Evolutionary conservation across 2,797 vertebrate genomes (phyloP), one percentile per base, ranked within the genome.

Genomic region (Nyctalus aviator): DNA sequence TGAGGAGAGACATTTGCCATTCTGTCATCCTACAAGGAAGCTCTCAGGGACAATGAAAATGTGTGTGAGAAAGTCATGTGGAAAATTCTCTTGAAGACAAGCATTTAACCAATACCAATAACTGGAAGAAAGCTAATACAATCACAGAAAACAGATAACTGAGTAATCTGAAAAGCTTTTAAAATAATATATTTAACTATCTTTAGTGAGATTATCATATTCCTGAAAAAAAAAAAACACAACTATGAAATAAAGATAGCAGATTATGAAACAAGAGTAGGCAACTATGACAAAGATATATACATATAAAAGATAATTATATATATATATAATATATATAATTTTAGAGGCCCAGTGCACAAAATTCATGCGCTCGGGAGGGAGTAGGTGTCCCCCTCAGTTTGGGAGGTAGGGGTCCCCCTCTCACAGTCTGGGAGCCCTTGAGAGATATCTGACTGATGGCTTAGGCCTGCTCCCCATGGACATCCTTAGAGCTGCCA

Each of bases 261-360:
- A 55, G 81, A 92, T 81, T 76, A 73, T 84, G 68, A 96, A 94
- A 96, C n/a, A 94, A 93, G 90, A 89, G 17, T 86, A 89, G 68
- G 13, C 55, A 89, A 71, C 55, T 89, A 35, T 94, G 30, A 90
- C 59, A 87, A 78, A 68, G n/a, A 50, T 14, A 37, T 37, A 37
- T 5, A 37, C 7, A 41, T 41, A 6, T 41, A n/a, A n/a, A n/a
- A n/a, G n/a, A n/a, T n/a, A n/a, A n/a, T n/a, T n/a, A 50, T 14
- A 37, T 37, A 37, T 5, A 37, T 41, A 41, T 41, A 6, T 41
- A n/a, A 41, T 41, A 37, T 37, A 5, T 37, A 44, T 44, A 44
- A 44, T 44, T 9, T 44, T 44, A 44, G 44, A 44, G 44, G 44
- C 44, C 44, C 44, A 44, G 44, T 44, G 44, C 44, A 44, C 44